Base-by-base conservation (phyloP, 1,140 invertebrate genomes). In the Lucilia cuprina region DNA sequence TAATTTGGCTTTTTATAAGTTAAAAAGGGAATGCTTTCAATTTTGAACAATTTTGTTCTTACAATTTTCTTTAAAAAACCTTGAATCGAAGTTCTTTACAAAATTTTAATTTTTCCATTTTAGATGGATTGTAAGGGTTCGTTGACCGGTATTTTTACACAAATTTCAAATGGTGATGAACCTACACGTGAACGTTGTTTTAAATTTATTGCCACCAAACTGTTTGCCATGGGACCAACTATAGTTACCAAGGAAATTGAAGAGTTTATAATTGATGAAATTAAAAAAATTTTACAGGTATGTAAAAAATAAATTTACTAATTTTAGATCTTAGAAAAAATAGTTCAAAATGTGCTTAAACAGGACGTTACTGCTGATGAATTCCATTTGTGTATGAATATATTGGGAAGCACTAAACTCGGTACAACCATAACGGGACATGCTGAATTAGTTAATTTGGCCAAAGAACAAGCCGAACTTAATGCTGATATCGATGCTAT, bases 281-380 rank as follows among this genome's bases (percentile, higher is more conserved):
- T 95, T 86, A 98, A 97, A 90, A 98, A 98, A 93, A 95, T 97
- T 84, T 92, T 96, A 85, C 94, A 95, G 93, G 95, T 96, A 92
- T 86, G 47, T 25, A 80, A 19, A 55, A 9, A 85, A 83, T 74
- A 19, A 74, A 49, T n/a, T 82, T 17, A 1, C 4, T 7, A 17
- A 5, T 55, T 14, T 80, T n/a, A 77, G 78, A 70, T 50, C 86
- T 86, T 85, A 85, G 3, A 5, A 55, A 17, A 4, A 55, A 55
- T n/a, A n/a, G n/a, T n/a, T n/a, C n/a, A n/a, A n/a, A n/a, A n/a
- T n/a, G n/a, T n/a, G n/a, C n/a, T n/a, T n/a, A 7, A 55, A 55
- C 13, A 97, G 95, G 96, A 97, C 93, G 95, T 97, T 13, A 97
- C 96, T 60, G 96, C 96, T 80, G 96, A 98, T 87, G 98, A 99